Percentiles rank a stretch among this genome's conserved stretches.
Evolutionary conservation across 2,888 invertebrate genomes (phyloP).

Genomic region (Candidula unifasciata): DNA sequence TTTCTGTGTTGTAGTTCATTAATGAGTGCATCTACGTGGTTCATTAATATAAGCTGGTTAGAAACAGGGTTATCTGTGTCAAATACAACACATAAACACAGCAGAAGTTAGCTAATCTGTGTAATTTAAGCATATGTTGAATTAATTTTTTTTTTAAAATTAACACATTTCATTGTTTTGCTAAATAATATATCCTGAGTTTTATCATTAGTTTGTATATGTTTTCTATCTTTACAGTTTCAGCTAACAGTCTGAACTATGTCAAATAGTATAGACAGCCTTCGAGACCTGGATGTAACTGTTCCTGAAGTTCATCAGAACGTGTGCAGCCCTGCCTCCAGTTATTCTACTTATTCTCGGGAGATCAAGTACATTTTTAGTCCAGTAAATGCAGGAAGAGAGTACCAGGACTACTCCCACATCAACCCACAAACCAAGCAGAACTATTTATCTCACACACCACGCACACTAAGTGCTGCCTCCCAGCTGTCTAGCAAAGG

Average conservation of each 20-base stretch:
- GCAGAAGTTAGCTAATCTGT: too few relatives aligned
- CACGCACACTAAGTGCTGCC: constrained; percentile 13
- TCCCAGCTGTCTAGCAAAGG: constrained; percentile 43
- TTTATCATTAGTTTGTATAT: neutral
- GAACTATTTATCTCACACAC: constrained; percentile 30
- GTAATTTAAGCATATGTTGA: too few relatives aligned
- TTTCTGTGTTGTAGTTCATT: too few relatives aligned
- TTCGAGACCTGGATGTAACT: constrained; percentile 20
- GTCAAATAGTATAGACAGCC: constrained; percentile 4
- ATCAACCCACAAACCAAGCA: constrained; percentile 51
- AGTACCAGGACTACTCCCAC: constrained; percentile 56
- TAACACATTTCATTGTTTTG: neutral
- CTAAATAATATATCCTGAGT: neutral
- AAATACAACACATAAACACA: too few relatives aligned
- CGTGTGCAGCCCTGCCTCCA: constrained; percentile 56
- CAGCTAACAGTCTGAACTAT: constrained; percentile 3
- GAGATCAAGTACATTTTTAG: constrained; percentile 62
- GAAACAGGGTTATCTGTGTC: too few relatives aligned
- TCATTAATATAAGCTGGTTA: too few relatives aligned
- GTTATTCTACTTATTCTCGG: constrained; percentile 67
- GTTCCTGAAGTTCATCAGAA: constrained; percentile 12
- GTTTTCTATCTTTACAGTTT: neutral
- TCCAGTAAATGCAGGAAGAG: constrained; percentile 26
- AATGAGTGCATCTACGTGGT: too few relatives aligned
- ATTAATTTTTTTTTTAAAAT: neutral